Percentiles rank a stretch among this genome's conserved stretches.
Evolutionary conservation across 2,888 invertebrate genomes (phyloP).

Genomic region (Phortica magna): DNA sequence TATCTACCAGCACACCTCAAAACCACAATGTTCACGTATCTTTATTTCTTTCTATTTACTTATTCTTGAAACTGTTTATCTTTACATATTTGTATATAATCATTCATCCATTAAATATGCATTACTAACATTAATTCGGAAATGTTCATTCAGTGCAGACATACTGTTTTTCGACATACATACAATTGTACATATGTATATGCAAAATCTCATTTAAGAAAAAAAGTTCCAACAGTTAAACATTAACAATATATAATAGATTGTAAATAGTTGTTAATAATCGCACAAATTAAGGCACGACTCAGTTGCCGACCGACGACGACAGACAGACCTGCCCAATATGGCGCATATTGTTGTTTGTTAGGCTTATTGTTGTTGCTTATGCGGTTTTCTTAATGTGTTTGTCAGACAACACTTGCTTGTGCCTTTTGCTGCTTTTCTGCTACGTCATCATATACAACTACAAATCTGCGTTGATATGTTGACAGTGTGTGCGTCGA

Average conservation of each 20-base stretch:
- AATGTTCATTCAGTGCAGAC: neutral
- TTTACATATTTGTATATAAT: too few species aligned
- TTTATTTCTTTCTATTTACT: too few species aligned
- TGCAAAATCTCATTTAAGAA: too few species aligned
- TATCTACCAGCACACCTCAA: too few species aligned
- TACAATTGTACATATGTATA: neutral
- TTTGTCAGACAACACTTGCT: constrained; percentile 13
- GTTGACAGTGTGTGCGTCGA: neutral
- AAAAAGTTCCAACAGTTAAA: too few species aligned
- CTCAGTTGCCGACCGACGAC: neutral
- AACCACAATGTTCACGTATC: too few species aligned
- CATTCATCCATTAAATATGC: too few species aligned
- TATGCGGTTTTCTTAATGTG: constrained; percentile 43
- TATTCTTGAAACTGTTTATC: too few species aligned
- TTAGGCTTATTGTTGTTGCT: constrained; percentile 33
- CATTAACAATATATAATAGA: too few species aligned
- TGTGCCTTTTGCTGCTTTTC: constrained; percentile 16
- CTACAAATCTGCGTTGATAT: constrained; percentile 31
- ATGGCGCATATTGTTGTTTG: neutral
- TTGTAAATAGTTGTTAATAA: neutral
- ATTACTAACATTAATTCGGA: neutral
- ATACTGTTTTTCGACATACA: neutral
- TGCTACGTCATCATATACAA: constrained; percentile 42
- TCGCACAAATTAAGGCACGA: neutral
- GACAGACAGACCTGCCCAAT: neutral